A percentile compares a stretch with the other conserved stretches of the same genome.
Conservation (phyloP, 2,888 invertebrate genomes). For the Aleiodes leptofemur region DNA sequence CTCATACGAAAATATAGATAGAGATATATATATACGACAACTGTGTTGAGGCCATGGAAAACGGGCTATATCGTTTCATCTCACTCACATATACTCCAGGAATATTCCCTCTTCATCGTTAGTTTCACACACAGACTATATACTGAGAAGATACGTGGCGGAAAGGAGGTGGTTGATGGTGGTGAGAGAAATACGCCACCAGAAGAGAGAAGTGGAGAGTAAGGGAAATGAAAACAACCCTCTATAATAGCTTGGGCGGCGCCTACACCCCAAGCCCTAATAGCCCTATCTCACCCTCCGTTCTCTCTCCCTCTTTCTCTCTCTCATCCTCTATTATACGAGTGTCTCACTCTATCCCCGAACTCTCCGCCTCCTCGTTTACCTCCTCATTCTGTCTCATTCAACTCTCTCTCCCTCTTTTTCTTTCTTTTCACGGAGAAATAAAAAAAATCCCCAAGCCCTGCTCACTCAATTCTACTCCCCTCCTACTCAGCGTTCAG, state of each 20-base stretch:
- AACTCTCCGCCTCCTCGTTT: constrained; percentile 44
- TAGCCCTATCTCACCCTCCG: constrained; percentile 73
- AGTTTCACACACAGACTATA: constrained; percentile 28
- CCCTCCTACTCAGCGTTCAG: constrained; percentile 39
- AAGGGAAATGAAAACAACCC: constrained; percentile 68
- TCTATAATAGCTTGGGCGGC: constrained; percentile 75
- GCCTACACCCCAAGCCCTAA: constrained; percentile 73
- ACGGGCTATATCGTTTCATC: constrained; percentile 21
- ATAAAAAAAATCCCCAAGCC: constrained; percentile 3
- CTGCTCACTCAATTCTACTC: constrained; percentile 46
- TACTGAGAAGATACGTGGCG: constrained; percentile 29
- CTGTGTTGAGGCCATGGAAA: constrained; percentile 5
- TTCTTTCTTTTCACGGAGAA: constrained; percentile 13
- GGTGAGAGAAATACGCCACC: constrained; percentile 12
- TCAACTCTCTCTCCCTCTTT: constrained; percentile 17
- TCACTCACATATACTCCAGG: constrained; percentile 30
- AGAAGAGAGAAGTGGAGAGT: constrained; percentile 34
- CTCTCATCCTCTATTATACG: constrained; percentile 46
- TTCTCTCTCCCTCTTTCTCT: constrained; percentile 53
- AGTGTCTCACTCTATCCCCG: constrained; percentile 50
- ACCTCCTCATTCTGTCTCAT: constrained; percentile 28
- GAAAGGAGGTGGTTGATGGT: not conserved
- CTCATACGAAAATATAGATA: constrained; percentile 15
- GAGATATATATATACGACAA: constrained; percentile 32
- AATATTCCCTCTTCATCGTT: constrained; percentile 34